Conservation (phyloP, 2,113 vertebrate genomes). For the Pelecanus crispus region DNA sequence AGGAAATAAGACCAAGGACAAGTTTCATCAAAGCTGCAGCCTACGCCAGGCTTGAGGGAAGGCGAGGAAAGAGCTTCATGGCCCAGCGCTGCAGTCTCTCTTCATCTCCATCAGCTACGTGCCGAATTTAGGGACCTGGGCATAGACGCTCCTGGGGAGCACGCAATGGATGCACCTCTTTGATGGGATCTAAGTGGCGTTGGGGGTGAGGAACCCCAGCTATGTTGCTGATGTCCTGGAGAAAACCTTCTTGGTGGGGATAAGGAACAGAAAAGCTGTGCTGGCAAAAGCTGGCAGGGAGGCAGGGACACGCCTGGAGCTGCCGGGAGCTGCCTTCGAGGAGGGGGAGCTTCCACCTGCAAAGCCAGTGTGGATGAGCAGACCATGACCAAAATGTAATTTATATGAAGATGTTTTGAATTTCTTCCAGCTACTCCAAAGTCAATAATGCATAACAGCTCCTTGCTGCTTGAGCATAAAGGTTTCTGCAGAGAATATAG, state of each 20-base stretch:
- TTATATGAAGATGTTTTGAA: slow-evolving; percentile 33
- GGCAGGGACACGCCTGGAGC: no score
- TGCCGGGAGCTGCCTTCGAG: accelerated
- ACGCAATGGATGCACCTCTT: accelerated
- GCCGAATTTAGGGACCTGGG: neutral
- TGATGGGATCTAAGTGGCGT: neutral
- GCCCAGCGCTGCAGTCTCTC: neutral
- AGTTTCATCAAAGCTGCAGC: neutral
- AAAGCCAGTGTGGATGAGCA: neutral
- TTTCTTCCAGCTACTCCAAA: slow-evolving; percentile 15
- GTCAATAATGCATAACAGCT: slow-evolving; percentile 22
- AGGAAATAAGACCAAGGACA: neutral
- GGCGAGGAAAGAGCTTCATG: neutral
- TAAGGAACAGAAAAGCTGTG: neutral
- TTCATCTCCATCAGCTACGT: neutral
- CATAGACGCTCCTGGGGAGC: no score
- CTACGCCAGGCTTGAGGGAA: neutral
- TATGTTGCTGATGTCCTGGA: accelerated
- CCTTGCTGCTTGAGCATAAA: neutral
- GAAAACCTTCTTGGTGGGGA: neutral
- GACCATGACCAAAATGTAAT: slow-evolving; percentile 42
- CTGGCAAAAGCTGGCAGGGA: neutral
- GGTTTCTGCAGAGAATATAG: neutral
- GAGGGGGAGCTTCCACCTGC: neutral
- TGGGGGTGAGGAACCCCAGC: neutral